Evolutionary conservation across 2,113 vertebrate species (phyloP).

Genomic region (Myrmophylax atrothorax): DNA sequence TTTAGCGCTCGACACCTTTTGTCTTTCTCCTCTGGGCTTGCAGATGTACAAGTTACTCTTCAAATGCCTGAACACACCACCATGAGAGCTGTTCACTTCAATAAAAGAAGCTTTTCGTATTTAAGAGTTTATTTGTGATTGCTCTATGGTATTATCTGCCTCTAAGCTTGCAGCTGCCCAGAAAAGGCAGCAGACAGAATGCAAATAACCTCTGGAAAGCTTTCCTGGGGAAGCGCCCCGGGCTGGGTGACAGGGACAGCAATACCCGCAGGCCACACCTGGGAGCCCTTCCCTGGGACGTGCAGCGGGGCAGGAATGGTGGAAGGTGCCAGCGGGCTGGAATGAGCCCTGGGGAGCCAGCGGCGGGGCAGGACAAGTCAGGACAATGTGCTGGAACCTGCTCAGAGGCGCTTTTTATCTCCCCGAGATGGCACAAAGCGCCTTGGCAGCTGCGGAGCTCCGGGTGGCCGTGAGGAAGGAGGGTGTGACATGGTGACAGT

Average conservation of each 20-base stretch:
- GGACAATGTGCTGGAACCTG: not conserved
- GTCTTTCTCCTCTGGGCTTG: not conserved
- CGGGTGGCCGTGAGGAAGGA: accelerated
- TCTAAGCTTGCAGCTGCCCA: not conserved
- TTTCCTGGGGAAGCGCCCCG: not conserved
- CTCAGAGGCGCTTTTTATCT: not conserved
- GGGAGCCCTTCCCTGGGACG: not conserved
- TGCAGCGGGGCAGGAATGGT: accelerated
- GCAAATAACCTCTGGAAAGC: not conserved
- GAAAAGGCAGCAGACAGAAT: accelerated
- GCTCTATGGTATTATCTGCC: not conserved
- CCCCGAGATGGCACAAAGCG: not conserved
- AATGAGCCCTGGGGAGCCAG: not conserved
- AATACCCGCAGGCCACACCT: not conserved
- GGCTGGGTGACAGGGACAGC: not conserved
- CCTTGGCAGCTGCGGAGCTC: not conserved
- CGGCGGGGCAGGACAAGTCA: not conserved
- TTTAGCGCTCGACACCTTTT: not conserved
- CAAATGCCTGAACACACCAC: not conserved
- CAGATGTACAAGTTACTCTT: not conserved
- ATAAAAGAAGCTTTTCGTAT: not conserved
- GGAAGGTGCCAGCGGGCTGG: not conserved
- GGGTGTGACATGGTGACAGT: not conserved
- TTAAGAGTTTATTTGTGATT: not conserved
- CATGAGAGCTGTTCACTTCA: not conserved